phyloP scores from a whole-genome alignment of 2,113 vertebrate species.

The Psittacara wagleri region DNA sequence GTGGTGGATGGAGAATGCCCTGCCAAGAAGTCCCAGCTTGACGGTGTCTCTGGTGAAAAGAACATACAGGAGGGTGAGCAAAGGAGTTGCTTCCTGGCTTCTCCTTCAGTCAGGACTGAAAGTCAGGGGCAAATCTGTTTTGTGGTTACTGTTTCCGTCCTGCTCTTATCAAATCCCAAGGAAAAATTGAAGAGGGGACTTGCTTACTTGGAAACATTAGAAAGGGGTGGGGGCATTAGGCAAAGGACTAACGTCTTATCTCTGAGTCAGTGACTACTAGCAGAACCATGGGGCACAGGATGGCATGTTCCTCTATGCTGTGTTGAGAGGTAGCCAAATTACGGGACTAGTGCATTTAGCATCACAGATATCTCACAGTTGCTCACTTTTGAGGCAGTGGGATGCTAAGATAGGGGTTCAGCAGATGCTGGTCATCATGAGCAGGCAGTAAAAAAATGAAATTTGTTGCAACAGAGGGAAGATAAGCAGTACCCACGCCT shows the following conservation, averaged over 20 bases:
- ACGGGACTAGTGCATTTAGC: neutral
- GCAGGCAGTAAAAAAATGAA: neutral
- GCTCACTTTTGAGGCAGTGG: neutral
- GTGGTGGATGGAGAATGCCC: accelerated
- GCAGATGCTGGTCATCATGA: neutral
- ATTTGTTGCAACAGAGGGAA: neutral
- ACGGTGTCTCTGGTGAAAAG: neutral
- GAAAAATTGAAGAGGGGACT: neutral
- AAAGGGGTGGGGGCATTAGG: too few relatives aligned
- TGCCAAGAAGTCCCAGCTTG: neutral
- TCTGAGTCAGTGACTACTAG: neutral
- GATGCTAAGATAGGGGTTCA: neutral
- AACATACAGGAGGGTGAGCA: neutral
- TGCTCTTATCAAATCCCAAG: neutral
- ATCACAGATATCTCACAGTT: neutral
- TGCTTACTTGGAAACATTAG: neutral
- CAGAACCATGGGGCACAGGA: neutral
- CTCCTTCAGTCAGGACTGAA: neutral
- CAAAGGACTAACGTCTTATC: neutral
- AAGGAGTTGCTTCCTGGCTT: neutral
- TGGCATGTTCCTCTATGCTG: accelerated
- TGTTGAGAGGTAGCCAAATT: neutral
- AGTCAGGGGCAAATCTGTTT: neutral
- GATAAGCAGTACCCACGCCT: neutral
- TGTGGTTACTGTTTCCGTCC: neutral